These are phyloP conservation scores for Hippolais icterina DNA, from an alignment of 2,113 vertebrate genomes.

Conservation along the genomic window DNA sequence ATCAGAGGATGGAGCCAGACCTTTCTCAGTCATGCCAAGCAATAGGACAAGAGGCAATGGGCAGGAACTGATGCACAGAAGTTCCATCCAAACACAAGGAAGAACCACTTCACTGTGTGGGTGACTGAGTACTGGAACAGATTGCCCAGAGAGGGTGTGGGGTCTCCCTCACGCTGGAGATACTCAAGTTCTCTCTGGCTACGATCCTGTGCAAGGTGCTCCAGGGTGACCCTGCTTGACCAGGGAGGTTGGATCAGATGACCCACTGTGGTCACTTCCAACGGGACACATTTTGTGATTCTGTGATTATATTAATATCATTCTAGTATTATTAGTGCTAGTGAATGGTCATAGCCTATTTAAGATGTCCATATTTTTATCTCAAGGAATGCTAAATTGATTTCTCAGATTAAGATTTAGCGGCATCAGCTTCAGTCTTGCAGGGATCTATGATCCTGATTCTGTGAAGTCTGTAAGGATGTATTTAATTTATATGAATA, in stretches of 20 bases:
- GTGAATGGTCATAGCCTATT: not conserved
- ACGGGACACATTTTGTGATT: not conserved
- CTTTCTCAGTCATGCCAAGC: accelerated
- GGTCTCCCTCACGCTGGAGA: not conserved
- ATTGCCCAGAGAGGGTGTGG: not conserved
- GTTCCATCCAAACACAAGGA: not conserved
- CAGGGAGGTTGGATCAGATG: not conserved
- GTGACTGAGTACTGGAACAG: accelerated
- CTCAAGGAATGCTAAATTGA: not conserved
- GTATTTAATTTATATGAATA: not conserved
- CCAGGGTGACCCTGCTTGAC: not conserved
- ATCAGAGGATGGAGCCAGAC: not conserved
- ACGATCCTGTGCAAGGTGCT: not conserved
- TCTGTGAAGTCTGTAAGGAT: not conserved
- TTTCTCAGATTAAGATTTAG: not conserved
- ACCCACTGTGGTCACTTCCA: not conserved
- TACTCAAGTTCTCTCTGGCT: not conserved
- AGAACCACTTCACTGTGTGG: accelerated
- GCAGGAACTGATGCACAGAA: not conserved
- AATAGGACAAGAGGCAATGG: not conserved
- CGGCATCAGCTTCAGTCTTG: not conserved
- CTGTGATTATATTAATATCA: not conserved
- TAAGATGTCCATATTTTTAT: not conserved
- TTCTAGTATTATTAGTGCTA: not conserved
- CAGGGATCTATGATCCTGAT: not conserved